Evolutionary conservation across 2,797 vertebrate genomes (phyloP).

Genomic region (Percopsis omiscomaycus): DNA sequence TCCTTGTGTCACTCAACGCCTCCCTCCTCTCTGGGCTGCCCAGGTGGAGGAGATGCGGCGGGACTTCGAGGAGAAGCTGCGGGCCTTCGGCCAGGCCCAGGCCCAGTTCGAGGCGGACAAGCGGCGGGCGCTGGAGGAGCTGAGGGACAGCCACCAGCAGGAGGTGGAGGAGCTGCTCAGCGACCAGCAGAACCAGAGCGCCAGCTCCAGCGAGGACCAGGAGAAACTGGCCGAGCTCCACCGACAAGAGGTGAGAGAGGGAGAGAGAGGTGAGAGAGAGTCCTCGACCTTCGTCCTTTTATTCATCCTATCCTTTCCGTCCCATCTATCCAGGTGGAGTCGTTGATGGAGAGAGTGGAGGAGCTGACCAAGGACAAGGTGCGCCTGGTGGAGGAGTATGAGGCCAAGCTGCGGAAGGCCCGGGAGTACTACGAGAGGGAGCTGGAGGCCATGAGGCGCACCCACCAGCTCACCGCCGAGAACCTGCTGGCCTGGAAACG

Average conservation of each 20-base stretch:
- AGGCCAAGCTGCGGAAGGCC: conserved; percentile 90
- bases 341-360: conserved; percentile 86
- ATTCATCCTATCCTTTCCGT: too few relatives aligned
- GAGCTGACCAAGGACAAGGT: conserved; percentile 87
- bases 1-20: neutral
- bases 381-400: conserved; percentile 90
- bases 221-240: conserved; percentile 89
- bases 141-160: conserved; percentile 82
- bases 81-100: conserved; percentile 89
- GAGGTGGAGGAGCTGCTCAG: conserved; percentile 92
- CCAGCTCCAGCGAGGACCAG: conserved; percentile 85
- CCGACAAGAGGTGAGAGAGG: conserved; percentile 71
- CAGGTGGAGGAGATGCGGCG: conserved; percentile 96
- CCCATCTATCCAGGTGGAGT: conserved; percentile 76
- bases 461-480: conserved; percentile 93
- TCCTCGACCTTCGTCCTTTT: too few relatives aligned
- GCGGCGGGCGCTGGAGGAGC: conserved; percentile 86
- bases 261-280: neutral
- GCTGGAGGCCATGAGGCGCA: conserved; percentile 93
- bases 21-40: neutral
- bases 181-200: conserved; percentile 89
- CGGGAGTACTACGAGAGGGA: conserved; percentile 94
- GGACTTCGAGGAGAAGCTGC: conserved; percentile 93
- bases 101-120: conserved; percentile 94
- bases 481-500: conserved; percentile 93